phyloP scores from a whole-genome alignment of 1,140 invertebrate genomes.

The Steinernema feltiae region DNA sequence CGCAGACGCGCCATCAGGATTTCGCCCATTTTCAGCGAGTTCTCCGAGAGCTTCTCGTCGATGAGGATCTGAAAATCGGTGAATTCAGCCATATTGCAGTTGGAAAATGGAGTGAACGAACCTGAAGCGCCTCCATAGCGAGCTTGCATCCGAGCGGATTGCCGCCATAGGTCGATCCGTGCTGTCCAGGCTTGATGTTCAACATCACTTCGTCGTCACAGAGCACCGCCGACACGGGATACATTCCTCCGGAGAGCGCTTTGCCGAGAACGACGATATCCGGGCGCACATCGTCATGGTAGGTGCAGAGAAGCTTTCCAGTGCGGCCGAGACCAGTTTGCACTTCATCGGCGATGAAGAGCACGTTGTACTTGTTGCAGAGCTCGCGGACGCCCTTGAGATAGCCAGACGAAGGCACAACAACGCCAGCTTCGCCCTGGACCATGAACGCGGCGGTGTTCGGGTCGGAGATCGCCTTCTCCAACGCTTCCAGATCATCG shows the following conservation, averaged over 20 bases:
- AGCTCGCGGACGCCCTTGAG: conserved; percentile 77
- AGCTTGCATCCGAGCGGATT: conserved; percentile 88
- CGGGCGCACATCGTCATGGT: conserved; percentile 84
- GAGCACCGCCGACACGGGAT: conserved; percentile 86
- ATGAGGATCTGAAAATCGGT: conserved; percentile 64
- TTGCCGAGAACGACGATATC: conserved; percentile 93
- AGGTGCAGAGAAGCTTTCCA: conserved; percentile 77
- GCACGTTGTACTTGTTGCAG: conserved; percentile 85
- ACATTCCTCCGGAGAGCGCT: conserved; percentile 88
- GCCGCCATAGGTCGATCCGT: conserved; percentile 96
- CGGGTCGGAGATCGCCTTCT: conserved; percentile 70
- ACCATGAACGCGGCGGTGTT: conserved; percentile 92
- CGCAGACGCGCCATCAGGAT: conserved; percentile 71
- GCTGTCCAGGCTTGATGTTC: conserved; percentile 83
- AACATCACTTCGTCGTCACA: conserved; percentile 80
- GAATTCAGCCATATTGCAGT: no score
- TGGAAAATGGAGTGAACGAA: no score
- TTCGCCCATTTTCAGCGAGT: conserved; percentile 73
- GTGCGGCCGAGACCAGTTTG: conserved; percentile 87
- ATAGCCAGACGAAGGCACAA: conserved; percentile 83
- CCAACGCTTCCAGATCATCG: conserved; percentile 75
- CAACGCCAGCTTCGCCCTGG: conserved; percentile 94
- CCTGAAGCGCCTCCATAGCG: conserved; percentile 63
- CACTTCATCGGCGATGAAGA: conserved; percentile 96
- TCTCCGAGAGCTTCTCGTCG: conserved; percentile 83